Evolutionary conservation across 1,140 invertebrate species (phyloP).

Genomic region (Neodiprion lecontei): DNA sequence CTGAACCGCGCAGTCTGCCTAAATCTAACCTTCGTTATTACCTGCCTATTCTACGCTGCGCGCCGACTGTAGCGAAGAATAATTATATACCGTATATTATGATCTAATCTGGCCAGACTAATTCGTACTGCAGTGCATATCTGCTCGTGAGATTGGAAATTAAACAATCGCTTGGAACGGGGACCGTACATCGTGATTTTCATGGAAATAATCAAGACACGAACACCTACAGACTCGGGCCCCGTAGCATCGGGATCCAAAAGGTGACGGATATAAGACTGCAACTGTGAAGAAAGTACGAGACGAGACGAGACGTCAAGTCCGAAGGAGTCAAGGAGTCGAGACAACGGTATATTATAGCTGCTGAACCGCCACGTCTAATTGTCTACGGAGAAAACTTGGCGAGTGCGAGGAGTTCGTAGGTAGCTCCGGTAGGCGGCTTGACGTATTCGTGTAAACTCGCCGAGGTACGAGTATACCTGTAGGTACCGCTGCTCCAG

Average conservation of each 20-base stretch:
- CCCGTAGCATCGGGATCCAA: neutral
- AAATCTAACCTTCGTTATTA: no score
- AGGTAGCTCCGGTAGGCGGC: neutral
- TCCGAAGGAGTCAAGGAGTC: constrained; percentile 4
- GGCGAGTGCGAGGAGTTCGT: neutral
- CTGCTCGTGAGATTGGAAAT: neutral
- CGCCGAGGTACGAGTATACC: neutral
- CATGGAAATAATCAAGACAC: neutral
- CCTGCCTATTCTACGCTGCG: no score
- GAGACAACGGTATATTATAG: neutral
- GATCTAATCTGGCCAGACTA: neutral
- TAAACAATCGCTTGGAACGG: neutral
- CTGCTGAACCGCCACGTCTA: neutral
- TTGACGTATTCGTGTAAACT: neutral
- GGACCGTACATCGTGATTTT: neutral
- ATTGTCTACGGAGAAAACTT: constrained; percentile 2
- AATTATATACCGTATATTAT: neutral
- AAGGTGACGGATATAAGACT: neutral
- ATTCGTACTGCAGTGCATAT: neutral
- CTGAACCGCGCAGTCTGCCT: neutral
- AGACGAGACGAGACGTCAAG: neutral
- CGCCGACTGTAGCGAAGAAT: neutral
- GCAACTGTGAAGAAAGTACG: neutral
- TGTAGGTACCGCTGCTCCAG: neutral
- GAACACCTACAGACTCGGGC: no score